phyloP scores from a whole-genome alignment of 2,888 invertebrate genomes.

The Elgonia sp. region DNA sequence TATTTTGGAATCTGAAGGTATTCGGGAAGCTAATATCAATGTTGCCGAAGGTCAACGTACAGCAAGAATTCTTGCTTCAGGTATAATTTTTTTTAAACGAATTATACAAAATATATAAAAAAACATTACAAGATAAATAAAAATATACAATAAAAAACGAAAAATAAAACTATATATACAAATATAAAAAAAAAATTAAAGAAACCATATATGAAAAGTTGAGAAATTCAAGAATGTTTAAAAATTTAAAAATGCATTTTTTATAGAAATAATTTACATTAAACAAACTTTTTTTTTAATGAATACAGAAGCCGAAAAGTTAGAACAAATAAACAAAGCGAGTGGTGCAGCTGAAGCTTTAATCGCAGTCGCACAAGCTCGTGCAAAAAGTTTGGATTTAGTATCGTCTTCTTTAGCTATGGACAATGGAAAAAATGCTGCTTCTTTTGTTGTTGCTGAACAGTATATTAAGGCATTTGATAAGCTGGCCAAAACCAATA shows the following conservation, averaged over 20 bases:
- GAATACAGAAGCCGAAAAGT: constrained; percentile 94
- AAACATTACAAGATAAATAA: too few relatives aligned
- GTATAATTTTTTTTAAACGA: constrained; percentile 87
- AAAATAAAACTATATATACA: too few relatives aligned
- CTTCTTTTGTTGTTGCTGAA: constrained; percentile 96
- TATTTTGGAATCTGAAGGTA: constrained; percentile 98
- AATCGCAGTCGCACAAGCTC: constrained; percentile 96
- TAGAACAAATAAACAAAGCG: constrained; percentile 98
- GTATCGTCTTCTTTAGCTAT: constrained; percentile 91
- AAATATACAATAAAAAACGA: too few relatives aligned
- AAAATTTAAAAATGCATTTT: too few relatives aligned
- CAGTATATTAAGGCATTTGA: constrained; percentile 98
- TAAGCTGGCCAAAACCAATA: constrained; percentile 96
- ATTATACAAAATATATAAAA: too few relatives aligned
- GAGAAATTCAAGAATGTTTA: too few relatives aligned
- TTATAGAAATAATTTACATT: too few relatives aligned
- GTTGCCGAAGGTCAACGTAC: constrained; percentile 98
- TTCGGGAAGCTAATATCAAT: constrained; percentile 96
- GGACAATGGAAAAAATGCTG: constrained; percentile 95
- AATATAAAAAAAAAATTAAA: too few relatives aligned
- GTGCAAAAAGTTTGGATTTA: constrained; percentile 93
- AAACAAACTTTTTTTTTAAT: neutral
- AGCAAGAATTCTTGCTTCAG: constrained; percentile 96
- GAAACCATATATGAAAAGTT: too few relatives aligned
- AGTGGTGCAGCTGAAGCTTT: constrained; percentile 97